These are phyloP conservation scores for Ecdyonurus torrentis DNA, from an alignment of 2,888 invertebrate genomes.

Conservation along the genomic window DNA sequence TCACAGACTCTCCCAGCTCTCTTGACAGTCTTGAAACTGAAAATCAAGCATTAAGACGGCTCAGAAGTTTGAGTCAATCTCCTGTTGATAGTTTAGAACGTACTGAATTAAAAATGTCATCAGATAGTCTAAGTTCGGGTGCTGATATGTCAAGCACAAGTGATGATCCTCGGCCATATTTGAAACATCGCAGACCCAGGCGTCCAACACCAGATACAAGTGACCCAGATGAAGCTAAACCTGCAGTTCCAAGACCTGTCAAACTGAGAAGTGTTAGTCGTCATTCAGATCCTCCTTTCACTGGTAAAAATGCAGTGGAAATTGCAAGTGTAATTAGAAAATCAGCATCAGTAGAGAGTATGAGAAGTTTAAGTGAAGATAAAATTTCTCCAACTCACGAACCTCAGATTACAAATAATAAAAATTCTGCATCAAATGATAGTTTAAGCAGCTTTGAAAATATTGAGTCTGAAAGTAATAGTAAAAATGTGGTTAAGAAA, in stretches of 20 bases:
- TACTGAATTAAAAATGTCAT: neutral
- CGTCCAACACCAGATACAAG: neutral
- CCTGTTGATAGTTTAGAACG: neutral
- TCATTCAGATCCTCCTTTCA: neutral
- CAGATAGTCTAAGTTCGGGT: constrained; percentile 3
- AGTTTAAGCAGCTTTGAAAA: constrained; percentile 21
- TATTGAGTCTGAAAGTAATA: neutral
- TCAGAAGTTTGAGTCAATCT: neutral
- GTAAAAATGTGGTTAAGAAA: neutral
- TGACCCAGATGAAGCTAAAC: neutral
- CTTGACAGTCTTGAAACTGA: neutral
- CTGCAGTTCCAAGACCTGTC: neutral
- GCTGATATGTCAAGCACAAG: constrained; percentile 1
- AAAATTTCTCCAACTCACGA: constrained; percentile 17
- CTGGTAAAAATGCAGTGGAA: neutral
- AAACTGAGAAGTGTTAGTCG: neutral
- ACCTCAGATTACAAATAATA: neutral
- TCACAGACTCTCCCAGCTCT: neutral
- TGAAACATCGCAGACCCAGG: neutral
- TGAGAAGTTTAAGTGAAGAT: constrained; percentile 36
- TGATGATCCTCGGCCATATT: neutral
- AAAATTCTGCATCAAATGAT: constrained; percentile 32
- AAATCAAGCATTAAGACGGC: neutral
- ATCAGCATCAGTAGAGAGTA: constrained; percentile 36
- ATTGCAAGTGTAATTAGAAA: constrained; percentile 18